Conservation (phyloP, 1,140 invertebrate species). For the Conus betulinus region DNA sequence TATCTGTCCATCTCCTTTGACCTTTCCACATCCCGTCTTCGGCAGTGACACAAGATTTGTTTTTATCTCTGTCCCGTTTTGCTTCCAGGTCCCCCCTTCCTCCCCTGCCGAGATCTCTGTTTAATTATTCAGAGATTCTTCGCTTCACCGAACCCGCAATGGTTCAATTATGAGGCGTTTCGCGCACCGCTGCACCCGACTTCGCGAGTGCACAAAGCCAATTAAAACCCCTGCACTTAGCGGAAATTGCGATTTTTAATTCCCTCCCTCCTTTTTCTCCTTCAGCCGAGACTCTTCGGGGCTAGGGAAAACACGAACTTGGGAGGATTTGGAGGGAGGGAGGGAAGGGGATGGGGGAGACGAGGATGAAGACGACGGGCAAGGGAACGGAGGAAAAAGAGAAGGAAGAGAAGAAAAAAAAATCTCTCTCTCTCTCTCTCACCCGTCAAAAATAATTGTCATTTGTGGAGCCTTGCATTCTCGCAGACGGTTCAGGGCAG, state of each 20-base stretch:
- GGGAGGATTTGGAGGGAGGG: not conserved
- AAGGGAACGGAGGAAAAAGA: not conserved
- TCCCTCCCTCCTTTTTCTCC: not conserved
- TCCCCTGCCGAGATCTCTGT: not conserved
- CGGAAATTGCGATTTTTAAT: constrained; percentile 37
- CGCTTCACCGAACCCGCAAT: constrained; percentile 21
- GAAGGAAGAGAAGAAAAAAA: not conserved
- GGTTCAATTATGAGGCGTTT: constrained; percentile 34
- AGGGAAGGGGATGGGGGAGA: not conserved
- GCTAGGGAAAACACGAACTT: not conserved
- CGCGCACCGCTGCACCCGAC: not conserved
- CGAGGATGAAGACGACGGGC: not conserved
- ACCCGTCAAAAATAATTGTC: constrained; percentile 30
- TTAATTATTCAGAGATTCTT: constrained; percentile 23
- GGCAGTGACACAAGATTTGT: constrained; percentile 5
- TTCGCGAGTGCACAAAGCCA: constrained; percentile 24
- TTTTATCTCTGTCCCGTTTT: constrained; percentile 13
- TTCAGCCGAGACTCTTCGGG: not conserved
- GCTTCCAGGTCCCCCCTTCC: not conserved
- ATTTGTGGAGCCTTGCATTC: constrained; percentile 22
- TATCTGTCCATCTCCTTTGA: constrained; percentile 2
- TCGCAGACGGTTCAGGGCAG: constrained; percentile 11
- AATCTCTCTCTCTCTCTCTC: not conserved
- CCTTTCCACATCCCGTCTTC: not conserved
- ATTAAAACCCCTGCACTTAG: constrained; percentile 33